Base-by-base conservation (phyloP, 2,888 invertebrate genomes). In the Sarcophaga subvicina region DNA sequence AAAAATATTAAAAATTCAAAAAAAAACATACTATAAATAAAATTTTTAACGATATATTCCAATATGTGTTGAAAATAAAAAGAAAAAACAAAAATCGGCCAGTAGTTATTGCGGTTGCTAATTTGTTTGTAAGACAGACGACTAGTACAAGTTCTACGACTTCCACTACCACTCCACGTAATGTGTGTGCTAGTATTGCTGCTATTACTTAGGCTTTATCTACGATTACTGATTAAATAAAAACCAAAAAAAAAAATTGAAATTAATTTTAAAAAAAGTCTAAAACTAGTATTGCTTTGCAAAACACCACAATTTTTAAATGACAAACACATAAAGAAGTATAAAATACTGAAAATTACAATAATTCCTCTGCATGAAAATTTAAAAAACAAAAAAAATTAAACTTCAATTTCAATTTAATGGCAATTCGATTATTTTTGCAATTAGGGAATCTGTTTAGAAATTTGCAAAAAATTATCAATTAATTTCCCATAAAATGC, bases 41-140 rank as follows among this genome's bases (percentile, higher is more conserved):
- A 63, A 54, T 76, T 8, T 37, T 37, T 25, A 67, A 73, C 47
- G 37, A 72, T 63, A 85, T 76, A 72, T 66, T 76, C 45, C 70
- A 80, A 67, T 37, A 37, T 37, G 72, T 22, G 17, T 17, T 49
- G 5, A 64, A 64, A 70, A 78, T 62, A 20, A 66, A 66, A 62
- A 22, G 14, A 54, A 54, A 54, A 54, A 17, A 54, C 54, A 54
- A 54, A 54, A 54, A 17, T 14, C 54, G 17, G 54, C 54, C 54
- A 14, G 14, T 54, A 54, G 54, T 54, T 14, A 17, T 54, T 54
- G 54, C 17, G 17, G 54, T 54, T 54, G 54, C 54, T 54, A 54
- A 54, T 54, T 54, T 17, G 54, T 54, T 54, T 54, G 54, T 1
- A 54, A 54, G 54, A 54, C 54, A 54, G 54, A 54, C 17, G 54